Evolutionary conservation across 2,113 vertebrate species (phyloP), one percentile per base, ranked within the genome.

Genomic region (Apus apus): DNA sequence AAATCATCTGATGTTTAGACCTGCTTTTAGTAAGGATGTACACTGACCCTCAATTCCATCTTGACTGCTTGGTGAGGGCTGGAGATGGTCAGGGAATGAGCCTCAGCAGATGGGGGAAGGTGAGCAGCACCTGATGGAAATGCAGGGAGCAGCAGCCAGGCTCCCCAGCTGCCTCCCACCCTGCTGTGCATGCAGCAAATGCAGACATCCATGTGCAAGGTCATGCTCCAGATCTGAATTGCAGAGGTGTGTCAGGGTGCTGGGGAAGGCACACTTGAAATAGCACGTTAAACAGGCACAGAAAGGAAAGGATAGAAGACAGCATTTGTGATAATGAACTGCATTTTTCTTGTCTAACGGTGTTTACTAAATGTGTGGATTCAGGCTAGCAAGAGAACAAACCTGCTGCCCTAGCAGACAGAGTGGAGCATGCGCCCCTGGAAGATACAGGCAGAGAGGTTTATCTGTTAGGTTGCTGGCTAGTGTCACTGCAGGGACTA

Each of bases 131-230:
- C 15, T 43, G 53, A 20, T 15, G 0, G 1, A 72, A 61, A 22
- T 9, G n/a, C 50, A 51, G 48, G 0, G 1, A 45, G 38, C 23
- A 36, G 43, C 2, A 2, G 4, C n/a, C 0, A 0, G 38, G 36
- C 36, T 54, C 21, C 15, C 10, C 6, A 1, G 43, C 25, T 32
- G 45, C 53, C 25, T 72, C 27, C 34, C 36, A 51, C 3, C 18
- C 20, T 1, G 3, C n/a, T 46, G 11, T 46, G 60, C 4, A 0
- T 62, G 25, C 25, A 46, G 9, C 30, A 32, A 34, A 51, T 36
- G 15, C 40, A 27, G 34, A 14, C 1, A 0, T 32, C 56, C 2
- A 1, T 5, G 19, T 27, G 12, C 54, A 19, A 48, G 26, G 36
- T 68, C 29, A 1, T 50, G n/a, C 17, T 82, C 67, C 26, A 26